These are phyloP conservation scores for Typhlomys cinereus DNA, from an alignment of 2,113 vertebrate species.

Conservation along the genomic window DNA sequence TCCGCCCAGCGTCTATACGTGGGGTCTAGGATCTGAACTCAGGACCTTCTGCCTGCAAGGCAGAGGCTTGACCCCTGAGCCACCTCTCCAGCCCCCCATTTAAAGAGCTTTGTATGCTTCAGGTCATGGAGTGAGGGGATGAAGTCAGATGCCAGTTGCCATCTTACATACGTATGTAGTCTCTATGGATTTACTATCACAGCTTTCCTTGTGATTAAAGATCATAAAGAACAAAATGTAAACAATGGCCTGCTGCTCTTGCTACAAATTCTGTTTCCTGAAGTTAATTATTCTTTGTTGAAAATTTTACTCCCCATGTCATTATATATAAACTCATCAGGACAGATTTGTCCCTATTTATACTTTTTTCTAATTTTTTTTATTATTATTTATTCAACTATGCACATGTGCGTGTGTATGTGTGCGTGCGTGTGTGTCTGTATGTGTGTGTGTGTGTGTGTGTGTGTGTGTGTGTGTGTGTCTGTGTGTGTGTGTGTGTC, in stretches of 20 bases:
- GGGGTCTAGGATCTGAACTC: too few species aligned
- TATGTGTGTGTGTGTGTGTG: too few species aligned
- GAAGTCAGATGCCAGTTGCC: neutral
- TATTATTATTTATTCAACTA: too few species aligned
- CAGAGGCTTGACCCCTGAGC: too few species aligned
- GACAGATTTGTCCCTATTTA: neutral
- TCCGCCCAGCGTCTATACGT: too few species aligned
- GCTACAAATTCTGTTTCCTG: neutral
- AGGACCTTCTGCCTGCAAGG: too few species aligned
- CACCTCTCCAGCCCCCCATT: too few species aligned
- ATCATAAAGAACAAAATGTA: neutral
- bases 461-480: too few species aligned
- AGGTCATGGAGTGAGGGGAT: neutral
- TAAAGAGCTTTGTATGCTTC: neutral
- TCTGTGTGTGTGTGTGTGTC: too few species aligned
- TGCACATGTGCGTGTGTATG: too few species aligned
- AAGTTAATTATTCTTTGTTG: neutral
- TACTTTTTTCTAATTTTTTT: too few species aligned
- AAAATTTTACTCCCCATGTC: neutral
- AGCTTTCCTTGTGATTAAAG: neutral
- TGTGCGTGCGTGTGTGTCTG: too few species aligned
- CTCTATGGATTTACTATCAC: neutral
- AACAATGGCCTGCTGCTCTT: neutral
- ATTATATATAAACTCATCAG: neutral
- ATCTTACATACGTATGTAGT: neutral